These are phyloP conservation scores for Calidris pugnax DNA, from an alignment of 2,113 vertebrate genomes.

Conservation along the genomic window DNA sequence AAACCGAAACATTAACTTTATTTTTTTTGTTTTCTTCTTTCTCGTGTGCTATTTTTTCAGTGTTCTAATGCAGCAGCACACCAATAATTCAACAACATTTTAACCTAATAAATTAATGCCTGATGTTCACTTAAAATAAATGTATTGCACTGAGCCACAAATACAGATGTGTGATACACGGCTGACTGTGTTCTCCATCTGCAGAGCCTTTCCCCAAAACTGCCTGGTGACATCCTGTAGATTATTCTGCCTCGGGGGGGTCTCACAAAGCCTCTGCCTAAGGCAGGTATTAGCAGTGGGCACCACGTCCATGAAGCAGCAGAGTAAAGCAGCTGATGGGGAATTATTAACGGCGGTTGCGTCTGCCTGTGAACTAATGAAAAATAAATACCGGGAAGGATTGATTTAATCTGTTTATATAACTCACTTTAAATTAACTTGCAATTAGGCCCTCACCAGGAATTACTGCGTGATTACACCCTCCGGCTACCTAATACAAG, in stretches of 20 bases:
- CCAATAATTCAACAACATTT: not conserved
- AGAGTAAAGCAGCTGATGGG: not conserved
- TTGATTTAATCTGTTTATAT: conserved; percentile 34
- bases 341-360: not conserved
- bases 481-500: not conserved
- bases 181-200: not conserved
- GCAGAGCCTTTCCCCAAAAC: not conserved
- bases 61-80: not conserved
- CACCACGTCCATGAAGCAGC: not conserved
- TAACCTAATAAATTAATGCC: not conserved
- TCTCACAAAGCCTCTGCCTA: not conserved
- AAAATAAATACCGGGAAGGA: not conserved
- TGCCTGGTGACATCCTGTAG: not conserved
- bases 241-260: not conserved
- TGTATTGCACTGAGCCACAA: not conserved
- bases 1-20: not conserved
- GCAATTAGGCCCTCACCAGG: conserved; percentile 10
- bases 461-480: not conserved
- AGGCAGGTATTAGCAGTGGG: not conserved
- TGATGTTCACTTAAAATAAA: not conserved
- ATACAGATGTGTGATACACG: not conserved
- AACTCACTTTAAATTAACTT: conserved; percentile 27
- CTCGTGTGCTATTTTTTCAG: not conserved
- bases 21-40: not conserved
- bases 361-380: not conserved